Conservation (phyloP, 1,140 invertebrate species). For the Himalopsyche phryganea region DNA sequence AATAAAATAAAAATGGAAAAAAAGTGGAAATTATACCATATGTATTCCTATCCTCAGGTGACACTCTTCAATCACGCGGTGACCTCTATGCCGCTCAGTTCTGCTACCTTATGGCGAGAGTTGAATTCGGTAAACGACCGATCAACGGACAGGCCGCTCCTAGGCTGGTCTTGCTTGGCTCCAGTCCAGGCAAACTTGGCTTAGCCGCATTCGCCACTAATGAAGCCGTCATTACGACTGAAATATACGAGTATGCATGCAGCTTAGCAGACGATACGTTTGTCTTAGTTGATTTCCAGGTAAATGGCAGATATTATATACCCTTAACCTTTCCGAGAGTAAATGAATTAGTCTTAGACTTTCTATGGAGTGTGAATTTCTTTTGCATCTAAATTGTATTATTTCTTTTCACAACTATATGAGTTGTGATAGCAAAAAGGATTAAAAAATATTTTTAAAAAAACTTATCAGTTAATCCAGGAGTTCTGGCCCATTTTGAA, state of each 20-base stretch:
- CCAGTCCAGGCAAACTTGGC: conserved; percentile 60
- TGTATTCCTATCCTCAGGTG: conserved; percentile 45
- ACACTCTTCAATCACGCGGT: conserved; percentile 65
- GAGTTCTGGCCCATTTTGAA: no score
- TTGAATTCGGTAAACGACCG: conserved; percentile 63
- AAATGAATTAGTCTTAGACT: no score
- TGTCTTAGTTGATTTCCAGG: conserved; percentile 68
- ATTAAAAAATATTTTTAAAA: no score
- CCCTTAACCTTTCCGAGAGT: no score
- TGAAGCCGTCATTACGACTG: conserved; percentile 88
- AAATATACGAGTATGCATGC: conserved; percentile 91
- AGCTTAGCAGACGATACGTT: conserved; percentile 75
- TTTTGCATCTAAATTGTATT: no score
- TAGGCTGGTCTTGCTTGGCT: conserved; percentile 72
- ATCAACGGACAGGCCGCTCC: conserved; percentile 37
- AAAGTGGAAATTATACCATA: no score
- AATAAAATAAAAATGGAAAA: no score
- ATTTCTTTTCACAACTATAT: no score
- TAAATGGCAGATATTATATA: conserved; percentile 40
- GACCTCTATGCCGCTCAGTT: conserved; percentile 87
- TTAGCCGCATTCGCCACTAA: conserved; percentile 63
- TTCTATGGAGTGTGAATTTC: no score
- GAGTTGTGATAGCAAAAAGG: no score
- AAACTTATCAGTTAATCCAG: no score
- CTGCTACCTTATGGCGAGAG: conserved; percentile 86